Conservation (phyloP, 2,888 invertebrate species). For the Phorcus lineatus region DNA sequence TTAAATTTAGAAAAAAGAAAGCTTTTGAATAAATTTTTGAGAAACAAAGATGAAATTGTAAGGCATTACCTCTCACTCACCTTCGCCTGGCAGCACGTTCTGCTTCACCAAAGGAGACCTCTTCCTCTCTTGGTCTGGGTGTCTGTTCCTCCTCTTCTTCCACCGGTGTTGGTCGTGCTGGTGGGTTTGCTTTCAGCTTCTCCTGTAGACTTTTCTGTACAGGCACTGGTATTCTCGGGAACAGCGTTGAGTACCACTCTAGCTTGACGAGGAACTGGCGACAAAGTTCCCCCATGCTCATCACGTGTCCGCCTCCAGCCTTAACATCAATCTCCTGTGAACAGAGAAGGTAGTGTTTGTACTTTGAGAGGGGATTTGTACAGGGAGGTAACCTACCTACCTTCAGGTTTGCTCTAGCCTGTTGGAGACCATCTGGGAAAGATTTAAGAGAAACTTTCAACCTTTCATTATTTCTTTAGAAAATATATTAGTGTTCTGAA, state of each 20-base stretch:
- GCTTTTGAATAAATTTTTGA: not conserved
- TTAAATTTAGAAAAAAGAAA: too few species aligned
- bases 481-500: too few species aligned
- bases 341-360: slow-evolving; percentile 20
- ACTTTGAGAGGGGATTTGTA: not conserved
- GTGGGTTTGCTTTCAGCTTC: slow-evolving; percentile 77
- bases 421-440: slow-evolving; percentile 27
- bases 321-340: slow-evolving; percentile 94
- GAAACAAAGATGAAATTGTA: not conserved
- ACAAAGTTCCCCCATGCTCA: slow-evolving; percentile 94
- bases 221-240: slow-evolving; percentile 98
- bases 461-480: too few species aligned
- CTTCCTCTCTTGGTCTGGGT: slow-evolving; percentile 61
- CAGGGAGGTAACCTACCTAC: not conserved
- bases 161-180: not conserved
- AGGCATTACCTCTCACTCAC: slow-evolving; percentile 23
- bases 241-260: slow-evolving; percentile 99
- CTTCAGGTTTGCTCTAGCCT: slow-evolving; percentile 63
- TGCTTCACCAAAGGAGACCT: slow-evolving; percentile 67
- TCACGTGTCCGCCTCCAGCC: slow-evolving; percentile 95
- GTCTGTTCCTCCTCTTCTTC: slow-evolving; percentile 28
- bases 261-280: slow-evolving; percentile 94
- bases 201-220: slow-evolving; percentile 93
- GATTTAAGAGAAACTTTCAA: too few species aligned
- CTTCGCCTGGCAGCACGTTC: slow-evolving; percentile 49